Conservation (phyloP, 2,888 invertebrate species). For the Hypsopygia costalis region DNA sequence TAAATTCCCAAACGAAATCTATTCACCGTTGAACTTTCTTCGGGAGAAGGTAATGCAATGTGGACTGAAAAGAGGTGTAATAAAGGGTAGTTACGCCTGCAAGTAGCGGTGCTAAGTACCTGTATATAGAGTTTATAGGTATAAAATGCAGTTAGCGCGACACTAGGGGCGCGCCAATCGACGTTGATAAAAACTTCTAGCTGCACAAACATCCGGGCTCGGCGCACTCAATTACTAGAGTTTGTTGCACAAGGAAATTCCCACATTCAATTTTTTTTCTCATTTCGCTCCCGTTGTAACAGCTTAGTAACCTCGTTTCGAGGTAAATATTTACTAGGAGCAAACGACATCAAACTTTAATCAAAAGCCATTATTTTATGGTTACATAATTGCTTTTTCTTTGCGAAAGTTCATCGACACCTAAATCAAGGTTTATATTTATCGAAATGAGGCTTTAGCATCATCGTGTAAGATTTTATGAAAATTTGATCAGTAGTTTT, state of each 20-base stretch:
- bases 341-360: slow-evolving; percentile 30
- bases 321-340: slow-evolving; percentile 36
- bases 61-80: slow-evolving; percentile 9
- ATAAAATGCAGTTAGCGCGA: slow-evolving; percentile 49
- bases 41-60: slow-evolving; percentile 10
- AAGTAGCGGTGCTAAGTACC: slow-evolving; percentile 17
- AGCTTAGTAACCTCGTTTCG: slow-evolving; percentile 46
- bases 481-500: too few species aligned
- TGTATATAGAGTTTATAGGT: slow-evolving; percentile 31
- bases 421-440: too few species aligned
- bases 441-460: too few species aligned
- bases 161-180: slow-evolving; percentile 54
- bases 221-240: slow-evolving; percentile 68
- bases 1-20: slow-evolving; percentile 13
- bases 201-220: slow-evolving; percentile 64
- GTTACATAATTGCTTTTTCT: not conserved
- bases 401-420: too few species aligned
- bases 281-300: slow-evolving; percentile 32
- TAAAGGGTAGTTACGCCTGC: slow-evolving; percentile 13
- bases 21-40: slow-evolving; percentile 6
- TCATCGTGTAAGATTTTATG: too few species aligned
- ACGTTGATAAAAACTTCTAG: slow-evolving; percentile 60
- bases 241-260: slow-evolving; percentile 57
- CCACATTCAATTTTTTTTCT: slow-evolving; percentile 44
- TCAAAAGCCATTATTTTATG: slow-evolving; percentile 13